A percentile compares a stretch with the other conserved stretches of the same genome.
Evolutionary conservation across 2,797 vertebrate species (phyloP).

Genomic region (Phataginus tricuspis): DNA sequence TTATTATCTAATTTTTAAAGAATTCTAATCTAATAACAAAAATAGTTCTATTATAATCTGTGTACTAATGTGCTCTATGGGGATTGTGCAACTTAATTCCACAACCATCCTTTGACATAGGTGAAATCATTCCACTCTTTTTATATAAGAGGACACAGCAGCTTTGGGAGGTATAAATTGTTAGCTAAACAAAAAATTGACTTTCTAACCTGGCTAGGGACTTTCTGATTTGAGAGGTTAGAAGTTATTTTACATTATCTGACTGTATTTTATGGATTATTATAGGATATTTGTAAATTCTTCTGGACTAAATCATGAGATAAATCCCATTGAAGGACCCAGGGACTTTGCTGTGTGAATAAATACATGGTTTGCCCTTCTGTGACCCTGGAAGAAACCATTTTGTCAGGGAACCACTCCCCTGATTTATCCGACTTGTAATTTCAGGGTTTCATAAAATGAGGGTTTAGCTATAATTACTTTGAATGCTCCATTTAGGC

Average conservation of each 20-base stretch:
- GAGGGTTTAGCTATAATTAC: neutral
- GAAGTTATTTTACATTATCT: neutral
- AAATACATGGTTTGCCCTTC: neutral
- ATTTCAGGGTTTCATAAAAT: slow-evolving; percentile 50
- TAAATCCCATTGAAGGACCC: neutral
- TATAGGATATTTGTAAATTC: neutral
- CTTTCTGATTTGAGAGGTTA: neutral
- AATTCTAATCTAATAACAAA: slow-evolving; percentile 10
- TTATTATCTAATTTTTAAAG: neutral
- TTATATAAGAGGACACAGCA: neutral
- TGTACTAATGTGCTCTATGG: neutral
- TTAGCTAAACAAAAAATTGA: neutral
- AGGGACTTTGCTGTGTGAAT: neutral
- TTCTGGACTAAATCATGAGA: neutral
- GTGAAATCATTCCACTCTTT: neutral
- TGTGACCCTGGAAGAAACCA: neutral
- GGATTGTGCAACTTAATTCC: slow-evolving; percentile 4
- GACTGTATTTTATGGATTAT: neutral
- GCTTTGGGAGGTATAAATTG: neutral
- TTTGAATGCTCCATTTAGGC: neutral
- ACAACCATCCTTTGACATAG: neutral
- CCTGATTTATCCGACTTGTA: slow-evolving; percentile 44
- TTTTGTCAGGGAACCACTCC: slow-evolving; percentile 25
- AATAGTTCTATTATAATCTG: neutral
- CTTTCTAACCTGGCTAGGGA: neutral